Evolutionary conservation across 2,797 vertebrate species (phyloP).

Genomic region (Borostomias antarcticus): DNA sequence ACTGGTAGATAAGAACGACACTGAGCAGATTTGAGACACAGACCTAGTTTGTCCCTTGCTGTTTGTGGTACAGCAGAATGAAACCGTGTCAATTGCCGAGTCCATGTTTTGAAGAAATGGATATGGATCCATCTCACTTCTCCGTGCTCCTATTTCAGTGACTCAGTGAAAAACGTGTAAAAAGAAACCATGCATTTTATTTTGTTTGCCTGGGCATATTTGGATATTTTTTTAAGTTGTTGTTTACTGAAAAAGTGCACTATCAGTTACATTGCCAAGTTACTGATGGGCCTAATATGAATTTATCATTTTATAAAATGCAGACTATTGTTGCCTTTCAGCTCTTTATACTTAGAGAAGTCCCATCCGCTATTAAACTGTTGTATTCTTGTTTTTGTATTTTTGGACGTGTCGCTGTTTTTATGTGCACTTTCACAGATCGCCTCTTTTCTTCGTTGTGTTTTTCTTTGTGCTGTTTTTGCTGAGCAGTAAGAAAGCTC

Average conservation of each 20-base stretch:
- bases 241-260: constrained; percentile 48
- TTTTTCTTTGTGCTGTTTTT: constrained; percentile 67
- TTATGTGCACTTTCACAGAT: constrained; percentile 86
- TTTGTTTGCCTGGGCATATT: constrained; percentile 55
- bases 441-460: constrained; percentile 59
- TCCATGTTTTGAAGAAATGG: constrained; percentile 48
- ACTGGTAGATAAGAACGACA: constrained; percentile 51
- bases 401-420: constrained; percentile 78
- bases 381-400: constrained; percentile 83
- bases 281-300: constrained; percentile 59
- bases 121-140: constrained; percentile 49
- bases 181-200: constrained; percentile 21
- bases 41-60: constrained; percentile 43
- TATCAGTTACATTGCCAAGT: constrained; percentile 43
- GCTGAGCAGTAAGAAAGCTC: constrained; percentile 84
- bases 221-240: constrained; percentile 45
- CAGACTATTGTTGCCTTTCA: constrained; percentile 60
- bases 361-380: constrained; percentile 80
- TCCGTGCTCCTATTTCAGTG: constrained; percentile 55
- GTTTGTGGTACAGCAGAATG: constrained; percentile 46
- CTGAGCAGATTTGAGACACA: constrained; percentile 43
- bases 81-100: constrained; percentile 48
- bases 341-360: constrained; percentile 80
- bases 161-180: constrained; percentile 59
- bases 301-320: constrained; percentile 55